Evolutionary conservation across 2,113 vertebrate species (phyloP).

Genomic region (Tachuris rubrigastra): DNA sequence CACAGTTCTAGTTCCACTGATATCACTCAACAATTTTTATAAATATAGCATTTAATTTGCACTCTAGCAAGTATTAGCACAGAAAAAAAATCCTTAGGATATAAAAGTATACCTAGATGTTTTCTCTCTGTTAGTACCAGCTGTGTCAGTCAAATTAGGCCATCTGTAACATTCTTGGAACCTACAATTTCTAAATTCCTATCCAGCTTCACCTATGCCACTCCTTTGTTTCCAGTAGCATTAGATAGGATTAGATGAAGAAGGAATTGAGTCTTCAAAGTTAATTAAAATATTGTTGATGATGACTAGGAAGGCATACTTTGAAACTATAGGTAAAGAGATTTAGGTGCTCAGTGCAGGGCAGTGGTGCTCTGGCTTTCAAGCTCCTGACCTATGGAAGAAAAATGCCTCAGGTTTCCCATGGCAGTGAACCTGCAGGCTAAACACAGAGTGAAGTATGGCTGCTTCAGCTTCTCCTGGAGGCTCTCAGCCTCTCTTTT

Average conservation of each 20-base stretch:
- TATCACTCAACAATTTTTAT: neutral
- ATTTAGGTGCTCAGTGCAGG: neutral
- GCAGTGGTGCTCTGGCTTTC: neutral
- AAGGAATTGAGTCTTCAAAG: neutral
- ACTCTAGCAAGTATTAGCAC: neutral
- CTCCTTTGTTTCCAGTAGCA: conserved; percentile 19
- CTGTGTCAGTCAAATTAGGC: neutral
- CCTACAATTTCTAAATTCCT: conserved; percentile 12
- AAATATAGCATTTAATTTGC: neutral
- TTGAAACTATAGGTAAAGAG: neutral
- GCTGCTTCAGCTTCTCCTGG: neutral
- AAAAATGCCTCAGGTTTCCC: neutral
- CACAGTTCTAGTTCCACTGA: neutral
- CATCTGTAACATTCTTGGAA: neutral
- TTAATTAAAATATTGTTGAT: neutral
- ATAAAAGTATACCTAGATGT: neutral
- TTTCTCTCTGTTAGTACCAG: neutral
- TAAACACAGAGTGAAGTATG: neutral
- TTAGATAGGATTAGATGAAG: neutral
- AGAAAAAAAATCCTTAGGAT: neutral
- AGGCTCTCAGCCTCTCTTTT: neutral
- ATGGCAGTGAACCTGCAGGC: neutral
- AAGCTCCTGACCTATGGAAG: neutral
- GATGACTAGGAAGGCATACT: neutral
- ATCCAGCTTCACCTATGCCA: conserved; percentile 3